Conservation (phyloP, 2,797 vertebrate genomes). For the Pangasius krempfi region DNA sequence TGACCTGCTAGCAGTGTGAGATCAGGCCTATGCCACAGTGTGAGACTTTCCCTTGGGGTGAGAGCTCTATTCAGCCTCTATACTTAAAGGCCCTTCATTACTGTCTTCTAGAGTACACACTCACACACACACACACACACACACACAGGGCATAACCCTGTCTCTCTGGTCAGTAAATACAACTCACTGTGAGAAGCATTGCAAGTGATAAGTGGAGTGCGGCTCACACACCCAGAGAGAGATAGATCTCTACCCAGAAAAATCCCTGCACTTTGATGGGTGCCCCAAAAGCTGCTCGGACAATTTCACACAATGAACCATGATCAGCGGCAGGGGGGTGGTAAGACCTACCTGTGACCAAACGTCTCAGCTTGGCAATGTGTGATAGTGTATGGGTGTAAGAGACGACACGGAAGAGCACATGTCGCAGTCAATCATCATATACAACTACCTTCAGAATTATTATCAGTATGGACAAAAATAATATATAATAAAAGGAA, state of each 20-base stretch:
- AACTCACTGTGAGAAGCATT: slow-evolving; percentile 41
- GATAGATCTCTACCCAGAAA: slow-evolving; percentile 36
- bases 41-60: slow-evolving; percentile 9
- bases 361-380: slow-evolving; percentile 22
- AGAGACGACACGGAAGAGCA: neutral
- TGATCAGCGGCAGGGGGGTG: neutral
- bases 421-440: neutral
- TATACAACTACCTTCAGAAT: neutral
- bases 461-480: neutral
- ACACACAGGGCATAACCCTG: slow-evolving; percentile 34
- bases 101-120: slow-evolving; percentile 38
- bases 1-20: slow-evolving; percentile 20
- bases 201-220: slow-evolving; percentile 40
- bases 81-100: slow-evolving; percentile 38
- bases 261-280: slow-evolving; percentile 44
- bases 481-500: neutral
- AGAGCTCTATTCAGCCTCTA: slow-evolving; percentile 9
- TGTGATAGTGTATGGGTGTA: slow-evolving; percentile 28
- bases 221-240: slow-evolving; percentile 35
- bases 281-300: slow-evolving; percentile 43
- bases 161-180: slow-evolving; percentile 36
- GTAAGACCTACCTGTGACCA: slow-evolving; percentile 30
- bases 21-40: neutral
- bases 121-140: slow-evolving; percentile 29
- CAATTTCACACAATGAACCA: slow-evolving; percentile 45